Evolutionary conservation across 1,140 invertebrate genomes (phyloP), one percentile per base, ranked within the genome.

Genomic region (Drosophila erecta): DNA sequence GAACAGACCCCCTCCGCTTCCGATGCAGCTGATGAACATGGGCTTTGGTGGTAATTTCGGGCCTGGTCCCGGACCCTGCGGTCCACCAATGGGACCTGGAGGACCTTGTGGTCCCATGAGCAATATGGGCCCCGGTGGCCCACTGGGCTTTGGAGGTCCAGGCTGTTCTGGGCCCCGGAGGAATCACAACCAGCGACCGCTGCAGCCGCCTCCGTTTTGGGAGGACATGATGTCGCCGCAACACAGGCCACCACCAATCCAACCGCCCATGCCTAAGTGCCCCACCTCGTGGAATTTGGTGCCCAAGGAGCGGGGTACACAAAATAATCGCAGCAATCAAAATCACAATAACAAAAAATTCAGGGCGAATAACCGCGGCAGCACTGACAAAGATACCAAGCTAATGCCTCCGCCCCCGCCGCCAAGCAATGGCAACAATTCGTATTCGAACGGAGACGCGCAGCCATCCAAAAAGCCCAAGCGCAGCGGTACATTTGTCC

Each of bases 211-310:
- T 1, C 84, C 85, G 1, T 89, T 89, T 40, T 89, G 84, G 84
- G 84, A 90, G 37, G 84, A 89, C 33, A 84, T 89, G 85, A 90
- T 90, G 80, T 77, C 85, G 30, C 84, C 84, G 1, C 65, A 61
- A 12, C 76, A 60, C 24, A 61, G 65, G 0, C 64, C 76, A 0
- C 84, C 85, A 12, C 84, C 84, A 10, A 89, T 89, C 4, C 84
- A 89, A 27, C 85, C 85, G 1, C 84, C 84, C 6, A 80, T 89
- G 85, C 84, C 84, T 3, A 87, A 87, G 49, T 87, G 83, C n/a
- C 83, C 83, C 0, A 87, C 76, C 11, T 35, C 79, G 11, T 87
- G 83, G 83, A 87, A 87, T 62, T 51, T 87, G 8, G 71, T 87
- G 15, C 83, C 83, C 17, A 87, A 79, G 44, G 83, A 86, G 2